Evolutionary conservation across 2,888 invertebrate genomes (phyloP), one percentile per base, ranked within the genome.

Genomic region (Hylaea fasciaria): DNA sequence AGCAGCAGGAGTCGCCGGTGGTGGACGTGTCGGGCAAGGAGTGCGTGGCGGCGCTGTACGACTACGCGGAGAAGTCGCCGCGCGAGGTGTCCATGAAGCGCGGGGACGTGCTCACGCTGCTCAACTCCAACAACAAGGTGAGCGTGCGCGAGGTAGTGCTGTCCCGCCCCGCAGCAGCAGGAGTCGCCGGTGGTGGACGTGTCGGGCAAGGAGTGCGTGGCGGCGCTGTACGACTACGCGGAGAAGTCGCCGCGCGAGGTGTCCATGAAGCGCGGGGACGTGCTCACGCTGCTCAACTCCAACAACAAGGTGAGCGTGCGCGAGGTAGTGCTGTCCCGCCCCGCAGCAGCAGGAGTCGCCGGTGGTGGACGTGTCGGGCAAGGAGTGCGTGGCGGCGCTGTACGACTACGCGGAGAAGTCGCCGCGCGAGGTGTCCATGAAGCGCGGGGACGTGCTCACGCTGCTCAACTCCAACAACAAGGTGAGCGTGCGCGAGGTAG

Each of bases 1-100:
- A 96, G 94, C 98, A 98, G 94, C 98, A 98, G 93, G 98, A 99
- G 86, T 97, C 98, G 0, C 98, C 98, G 0, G 97, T 98, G 17
- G 95, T 98, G 71, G 98, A 98, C 82, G 97, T 97, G 70, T 97
- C 97, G 29, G 99, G 98, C 72, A 98, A 99, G 89, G 99, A 99
- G 92, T 98, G 98, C 77, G 99, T 99, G 49, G 96, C 98, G 69
- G 99, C 99, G 10, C 93, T 99, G 17, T 99, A 99, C 87, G 99
- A 99, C 91, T 99, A 99, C 92, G 96, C 97, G 0, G 99, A 99
- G 92, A 99, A 99, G 89, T 98, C 98, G 0, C 99, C 99, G 0
- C 94, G 99, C 35, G 99, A 99, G 87, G 99, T 99, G 2, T 99
- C 99, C 61, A 99, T 99, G 98, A 99, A 99, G 93, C 98, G 99